These are phyloP conservation scores for Melieria picta DNA, from an alignment of 2,888 invertebrate species.

Conservation along the genomic window DNA sequence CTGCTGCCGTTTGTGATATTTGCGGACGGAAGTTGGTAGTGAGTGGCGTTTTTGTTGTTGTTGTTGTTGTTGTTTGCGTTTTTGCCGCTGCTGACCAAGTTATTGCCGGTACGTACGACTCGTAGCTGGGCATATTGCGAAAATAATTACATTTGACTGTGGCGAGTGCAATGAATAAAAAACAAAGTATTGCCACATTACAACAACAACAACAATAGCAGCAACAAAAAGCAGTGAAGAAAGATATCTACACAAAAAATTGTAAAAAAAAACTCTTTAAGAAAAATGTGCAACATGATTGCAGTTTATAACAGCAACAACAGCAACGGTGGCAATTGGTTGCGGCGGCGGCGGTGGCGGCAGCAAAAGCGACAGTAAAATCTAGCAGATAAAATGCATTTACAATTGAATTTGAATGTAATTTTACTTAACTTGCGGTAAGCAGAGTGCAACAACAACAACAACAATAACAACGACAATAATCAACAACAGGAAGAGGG, in stretches of 20 bases:
- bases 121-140: slow-evolving; percentile 28
- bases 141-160: slow-evolving; percentile 38
- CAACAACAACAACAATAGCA: slow-evolving; percentile 16
- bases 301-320: slow-evolving; percentile 32
- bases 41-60: slow-evolving; percentile 9
- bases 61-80: slow-evolving; percentile 3
- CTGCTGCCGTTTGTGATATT: slow-evolving; percentile 16
- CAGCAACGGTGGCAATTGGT: slow-evolving; percentile 35
- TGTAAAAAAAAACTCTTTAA: slow-evolving; percentile 18
- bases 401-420: slow-evolving; percentile 64
- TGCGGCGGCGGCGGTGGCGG: slow-evolving; percentile 10
- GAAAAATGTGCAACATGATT: slow-evolving; percentile 40
- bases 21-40: slow-evolving; percentile 30
- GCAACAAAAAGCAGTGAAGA: slow-evolving; percentile 18
- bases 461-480: neutral
- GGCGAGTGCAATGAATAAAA: neutral
- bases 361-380: neutral
- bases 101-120: slow-evolving; percentile 9
- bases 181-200: slow-evolving; percentile 1
- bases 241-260: neutral
- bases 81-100: slow-evolving; percentile 8
- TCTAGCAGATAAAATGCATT: slow-evolving; percentile 56
- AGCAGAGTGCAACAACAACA: slow-evolving; percentile 39
- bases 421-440: slow-evolving; percentile 59
- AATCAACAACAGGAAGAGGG: slow-evolving; percentile 25